A percentile compares a stretch with the other conserved stretches of the same genome.
These are phyloP conservation scores for Ormyrus nitidulus DNA, from an alignment of 2,888 invertebrate genomes.

Conservation along the genomic window DNA sequence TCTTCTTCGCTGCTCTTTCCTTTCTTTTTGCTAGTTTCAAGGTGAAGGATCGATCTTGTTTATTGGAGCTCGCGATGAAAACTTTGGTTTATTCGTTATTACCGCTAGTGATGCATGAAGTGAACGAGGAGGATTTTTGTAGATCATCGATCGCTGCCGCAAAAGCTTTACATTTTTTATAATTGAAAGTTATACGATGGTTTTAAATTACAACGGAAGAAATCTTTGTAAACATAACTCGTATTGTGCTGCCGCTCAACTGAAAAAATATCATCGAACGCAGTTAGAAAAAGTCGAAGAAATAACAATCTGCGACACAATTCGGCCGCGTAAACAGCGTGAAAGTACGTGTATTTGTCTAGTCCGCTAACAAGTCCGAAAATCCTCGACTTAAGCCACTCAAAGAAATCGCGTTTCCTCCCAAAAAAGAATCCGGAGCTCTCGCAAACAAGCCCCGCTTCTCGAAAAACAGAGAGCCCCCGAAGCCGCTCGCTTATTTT, in stretches of 20 bases:
- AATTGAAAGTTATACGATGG: no score
- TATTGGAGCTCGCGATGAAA: no score
- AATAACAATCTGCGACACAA: neutral
- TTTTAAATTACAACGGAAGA: no score
- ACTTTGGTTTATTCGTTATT: no score
- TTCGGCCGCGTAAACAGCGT: neutral
- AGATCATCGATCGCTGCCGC: no score
- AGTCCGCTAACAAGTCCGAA: conserved; percentile 27
- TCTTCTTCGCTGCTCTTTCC: conserved; percentile 23
- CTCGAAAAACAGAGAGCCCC: conserved; percentile 6
- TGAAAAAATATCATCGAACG: neutral
- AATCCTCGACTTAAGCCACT: conserved; percentile 26
- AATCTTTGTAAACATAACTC: no score
- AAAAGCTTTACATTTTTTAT: no score
- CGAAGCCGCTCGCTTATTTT: conserved; percentile 27
- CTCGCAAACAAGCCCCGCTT: conserved; percentile 9
- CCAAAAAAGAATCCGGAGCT: neutral
- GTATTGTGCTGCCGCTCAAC: neutral
- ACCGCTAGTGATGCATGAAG: no score
- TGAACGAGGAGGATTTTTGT: no score
- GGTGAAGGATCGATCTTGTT: conserved; percentile 30
- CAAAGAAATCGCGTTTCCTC: conserved; percentile 38
- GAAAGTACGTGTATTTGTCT: conserved; percentile 19
- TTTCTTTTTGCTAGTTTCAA: conserved; percentile 38
- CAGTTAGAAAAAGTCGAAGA: neutral